Conservation (phyloP, 2,888 invertebrate species). For the Mylabris sibirica region DNA sequence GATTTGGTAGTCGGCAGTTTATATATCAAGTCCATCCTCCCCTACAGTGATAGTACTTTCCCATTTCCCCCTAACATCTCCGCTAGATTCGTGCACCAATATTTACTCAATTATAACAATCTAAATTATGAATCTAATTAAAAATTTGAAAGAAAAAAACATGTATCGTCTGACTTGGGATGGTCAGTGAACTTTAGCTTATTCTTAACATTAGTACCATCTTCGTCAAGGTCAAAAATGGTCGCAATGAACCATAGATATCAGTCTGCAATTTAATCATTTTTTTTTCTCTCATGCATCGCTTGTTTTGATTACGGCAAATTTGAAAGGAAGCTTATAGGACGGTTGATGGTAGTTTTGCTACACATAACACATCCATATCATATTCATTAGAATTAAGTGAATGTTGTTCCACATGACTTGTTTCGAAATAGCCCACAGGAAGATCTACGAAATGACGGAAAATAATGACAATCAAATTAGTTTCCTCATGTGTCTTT, state of each 20-base stretch:
- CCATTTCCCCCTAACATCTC: slow-evolving; percentile 44
- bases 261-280: neutral
- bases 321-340: neutral
- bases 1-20: slow-evolving; percentile 44
- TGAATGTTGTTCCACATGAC: slow-evolving; percentile 9
- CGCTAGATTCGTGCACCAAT: slow-evolving; percentile 18
- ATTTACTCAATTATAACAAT: slow-evolving; percentile 27
- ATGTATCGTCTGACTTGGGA: neutral
- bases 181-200: neutral
- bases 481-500: neutral
- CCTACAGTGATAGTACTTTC: slow-evolving; percentile 52
- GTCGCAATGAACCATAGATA: neutral
- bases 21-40: slow-evolving; percentile 49
- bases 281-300: neutral
- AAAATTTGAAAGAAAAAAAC: neutral
- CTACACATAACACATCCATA: slow-evolving; percentile 1
- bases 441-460: neutral
- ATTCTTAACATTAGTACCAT: neutral
- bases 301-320: neutral
- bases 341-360: neutral
- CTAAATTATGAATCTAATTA: slow-evolving; percentile 4
- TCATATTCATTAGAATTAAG: slow-evolving; percentile 1
- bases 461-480: neutral
- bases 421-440: neutral
- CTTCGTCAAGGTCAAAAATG: neutral